Percentiles rank a stretch among this genome's conserved stretches.
Evolutionary conservation across 1,140 invertebrate species (phyloP).

Genomic region (Nasonia vitripennis): DNA sequence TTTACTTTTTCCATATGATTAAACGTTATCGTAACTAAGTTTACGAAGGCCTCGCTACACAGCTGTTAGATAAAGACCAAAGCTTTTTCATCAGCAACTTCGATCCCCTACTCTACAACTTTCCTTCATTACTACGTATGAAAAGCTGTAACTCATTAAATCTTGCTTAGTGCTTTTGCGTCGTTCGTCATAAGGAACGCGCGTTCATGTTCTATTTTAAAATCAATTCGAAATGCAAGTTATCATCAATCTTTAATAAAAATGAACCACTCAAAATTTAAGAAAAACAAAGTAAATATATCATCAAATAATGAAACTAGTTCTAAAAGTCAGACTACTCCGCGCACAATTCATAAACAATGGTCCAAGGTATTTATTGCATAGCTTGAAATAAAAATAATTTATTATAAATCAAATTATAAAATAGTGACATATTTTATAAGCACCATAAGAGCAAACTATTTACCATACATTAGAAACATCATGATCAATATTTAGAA

Average conservation of each 20-base stretch:
- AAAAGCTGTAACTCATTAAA: neutral
- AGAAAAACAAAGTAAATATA: neutral
- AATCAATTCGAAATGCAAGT: neutral
- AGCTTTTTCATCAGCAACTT: slow-evolving; percentile 11
- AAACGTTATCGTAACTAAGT: slow-evolving; percentile 9
- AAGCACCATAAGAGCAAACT: too few species aligned
- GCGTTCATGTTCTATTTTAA: neutral
- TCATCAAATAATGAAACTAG: neutral
- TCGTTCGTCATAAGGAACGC: neutral
- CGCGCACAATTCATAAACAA: slow-evolving; percentile 4
- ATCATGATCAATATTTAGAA: too few species aligned
- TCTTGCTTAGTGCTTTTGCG: neutral
- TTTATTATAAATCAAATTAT: neutral
- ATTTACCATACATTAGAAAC: too few species aligned
- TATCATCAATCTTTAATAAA: neutral
- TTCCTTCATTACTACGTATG: slow-evolving; percentile 13
- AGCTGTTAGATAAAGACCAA: slow-evolving; percentile 18
- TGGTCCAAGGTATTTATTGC: slow-evolving; percentile 33
- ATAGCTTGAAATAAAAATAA: neutral
- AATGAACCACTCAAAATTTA: neutral
- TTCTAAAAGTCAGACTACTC: neutral
- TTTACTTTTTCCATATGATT: neutral
- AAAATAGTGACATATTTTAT: too few species aligned
- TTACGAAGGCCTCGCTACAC: neutral
- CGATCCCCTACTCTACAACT: slow-evolving; percentile 24